These are phyloP conservation scores for Prosapia bicincta DNA, from an alignment of 2,888 invertebrate genomes.

Conservation along the genomic window DNA sequence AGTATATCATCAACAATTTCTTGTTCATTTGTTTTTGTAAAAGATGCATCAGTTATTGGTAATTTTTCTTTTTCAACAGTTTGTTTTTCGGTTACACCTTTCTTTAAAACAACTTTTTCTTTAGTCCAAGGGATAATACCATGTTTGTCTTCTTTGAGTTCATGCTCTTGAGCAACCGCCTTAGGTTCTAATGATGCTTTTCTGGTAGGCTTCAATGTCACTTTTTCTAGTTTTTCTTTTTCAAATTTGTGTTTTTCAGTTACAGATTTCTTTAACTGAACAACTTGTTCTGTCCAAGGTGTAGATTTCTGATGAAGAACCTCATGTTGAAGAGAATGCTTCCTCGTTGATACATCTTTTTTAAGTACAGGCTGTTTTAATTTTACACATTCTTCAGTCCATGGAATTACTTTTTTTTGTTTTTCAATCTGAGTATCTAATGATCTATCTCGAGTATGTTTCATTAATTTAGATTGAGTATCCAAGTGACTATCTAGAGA, in stretches of 20 bases:
- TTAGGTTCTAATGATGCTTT: background rate
- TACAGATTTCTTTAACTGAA: conserved; percentile 33
- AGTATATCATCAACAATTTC: too few species aligned
- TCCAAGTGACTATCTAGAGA: conserved; percentile 34
- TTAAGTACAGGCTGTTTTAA: conserved; percentile 37
- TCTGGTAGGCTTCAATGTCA: conserved; percentile 42
- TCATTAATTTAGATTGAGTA: conserved; percentile 14
- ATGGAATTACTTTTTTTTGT: conserved; percentile 39
- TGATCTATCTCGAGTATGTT: conserved; percentile 23
- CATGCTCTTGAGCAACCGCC: background rate
- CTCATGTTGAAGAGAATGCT: conserved; percentile 19
- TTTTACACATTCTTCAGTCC: conserved; percentile 45
- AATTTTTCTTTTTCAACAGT: conserved; percentile 37
- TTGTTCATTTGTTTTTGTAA: conserved; percentile 32
- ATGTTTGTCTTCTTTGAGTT: conserved; percentile 37
- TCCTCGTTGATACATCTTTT: conserved; percentile 32
- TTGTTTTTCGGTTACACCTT: conserved; percentile 39
- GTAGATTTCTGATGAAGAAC: conserved; percentile 18
- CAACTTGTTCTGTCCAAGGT: conserved; percentile 46
- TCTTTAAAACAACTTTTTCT: conserved; percentile 44
- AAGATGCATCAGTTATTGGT: conserved; percentile 52
- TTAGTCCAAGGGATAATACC: conserved; percentile 45
- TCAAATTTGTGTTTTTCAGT: conserved; percentile 33
- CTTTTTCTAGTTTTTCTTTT: conserved; percentile 42
- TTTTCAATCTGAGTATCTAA: conserved; percentile 12